A percentile compares a stretch with the other conserved stretches of the same genome.
Evolutionary conservation across 2,797 vertebrate genomes (phyloP).

Genomic region (Sebastes aleutianus): DNA sequence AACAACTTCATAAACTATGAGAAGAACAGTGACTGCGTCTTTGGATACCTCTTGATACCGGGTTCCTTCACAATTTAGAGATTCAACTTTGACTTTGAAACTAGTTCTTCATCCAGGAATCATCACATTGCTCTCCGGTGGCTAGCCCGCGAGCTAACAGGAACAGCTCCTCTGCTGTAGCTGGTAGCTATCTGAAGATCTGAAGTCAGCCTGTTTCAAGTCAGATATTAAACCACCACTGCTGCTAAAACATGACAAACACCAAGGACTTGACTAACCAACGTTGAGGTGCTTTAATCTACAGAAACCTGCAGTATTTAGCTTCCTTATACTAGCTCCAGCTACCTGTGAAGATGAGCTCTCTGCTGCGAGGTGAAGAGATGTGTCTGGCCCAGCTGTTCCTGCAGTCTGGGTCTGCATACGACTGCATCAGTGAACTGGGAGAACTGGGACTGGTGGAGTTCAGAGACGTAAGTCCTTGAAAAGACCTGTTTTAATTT

Average conservation of each 20-base stretch:
- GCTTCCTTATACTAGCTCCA: conserved; percentile 25
- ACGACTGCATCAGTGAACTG: conserved; percentile 95
- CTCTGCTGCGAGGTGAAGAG: conserved; percentile 90
- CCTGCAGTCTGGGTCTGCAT: conserved; percentile 93
- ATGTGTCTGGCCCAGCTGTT: conserved; percentile 97
- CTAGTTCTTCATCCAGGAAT: background rate
- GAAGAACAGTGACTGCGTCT: background rate
- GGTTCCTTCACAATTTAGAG: background rate
- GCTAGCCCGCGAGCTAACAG: conserved; percentile 60
- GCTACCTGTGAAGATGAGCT: conserved; percentile 82
- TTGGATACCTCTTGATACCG: background rate
- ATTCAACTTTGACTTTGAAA: background rate
- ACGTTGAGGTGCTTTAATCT: background rate
- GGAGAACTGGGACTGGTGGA: conserved; percentile 95
- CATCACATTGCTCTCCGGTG: background rate
- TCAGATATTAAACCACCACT: background rate
- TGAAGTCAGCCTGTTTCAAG: conserved; percentile 26
- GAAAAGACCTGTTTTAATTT: background rate
- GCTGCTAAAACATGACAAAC: conserved; percentile 18
- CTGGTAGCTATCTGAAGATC: conserved; percentile 23
- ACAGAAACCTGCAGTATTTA: conserved; percentile 1
- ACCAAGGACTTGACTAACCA: background rate
- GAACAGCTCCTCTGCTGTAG: background rate
- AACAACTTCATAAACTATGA: conserved; percentile 59
- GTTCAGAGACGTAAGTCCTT: conserved; percentile 94